These are phyloP conservation scores for Tapirus terrestris DNA, from an alignment of 2,113 vertebrate genomes.

Conservation along the genomic window DNA sequence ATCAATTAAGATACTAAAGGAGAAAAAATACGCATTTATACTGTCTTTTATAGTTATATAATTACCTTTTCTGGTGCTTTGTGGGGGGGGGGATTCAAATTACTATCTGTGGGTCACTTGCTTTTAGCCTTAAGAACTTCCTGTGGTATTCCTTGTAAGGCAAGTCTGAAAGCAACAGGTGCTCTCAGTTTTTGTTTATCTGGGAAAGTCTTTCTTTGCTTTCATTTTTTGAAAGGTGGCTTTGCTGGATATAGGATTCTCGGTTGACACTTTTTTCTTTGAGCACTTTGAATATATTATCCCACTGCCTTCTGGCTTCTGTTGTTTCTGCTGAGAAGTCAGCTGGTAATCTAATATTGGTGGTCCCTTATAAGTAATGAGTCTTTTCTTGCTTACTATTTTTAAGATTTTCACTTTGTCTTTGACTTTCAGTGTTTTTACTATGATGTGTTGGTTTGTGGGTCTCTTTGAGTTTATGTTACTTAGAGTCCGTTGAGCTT, in stretches of 20 bases:
- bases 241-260: background rate
- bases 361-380: background rate
- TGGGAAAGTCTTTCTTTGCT: background rate
- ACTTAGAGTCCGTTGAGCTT: background rate
- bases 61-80: background rate
- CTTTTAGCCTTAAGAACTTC: background rate
- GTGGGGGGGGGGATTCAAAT: background rate
- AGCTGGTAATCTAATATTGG: background rate
- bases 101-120: background rate
- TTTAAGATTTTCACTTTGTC: background rate
- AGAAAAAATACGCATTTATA: background rate
- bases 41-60: background rate
- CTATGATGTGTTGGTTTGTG: background rate
- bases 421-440: background rate
- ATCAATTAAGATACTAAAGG: background rate
- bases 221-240: background rate
- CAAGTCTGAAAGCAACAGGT: background rate
- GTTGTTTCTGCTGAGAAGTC: background rate
- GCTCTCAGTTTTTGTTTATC: background rate
- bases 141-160: background rate
- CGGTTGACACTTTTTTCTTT: background rate
- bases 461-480: background rate
- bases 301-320: background rate
- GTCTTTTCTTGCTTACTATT: background rate
- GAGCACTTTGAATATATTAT: background rate